Percentiles rank a stretch among this genome's conserved stretches.
Conservation (phyloP, 2,888 invertebrate genomes). For the Augochlorella aurata region DNA sequence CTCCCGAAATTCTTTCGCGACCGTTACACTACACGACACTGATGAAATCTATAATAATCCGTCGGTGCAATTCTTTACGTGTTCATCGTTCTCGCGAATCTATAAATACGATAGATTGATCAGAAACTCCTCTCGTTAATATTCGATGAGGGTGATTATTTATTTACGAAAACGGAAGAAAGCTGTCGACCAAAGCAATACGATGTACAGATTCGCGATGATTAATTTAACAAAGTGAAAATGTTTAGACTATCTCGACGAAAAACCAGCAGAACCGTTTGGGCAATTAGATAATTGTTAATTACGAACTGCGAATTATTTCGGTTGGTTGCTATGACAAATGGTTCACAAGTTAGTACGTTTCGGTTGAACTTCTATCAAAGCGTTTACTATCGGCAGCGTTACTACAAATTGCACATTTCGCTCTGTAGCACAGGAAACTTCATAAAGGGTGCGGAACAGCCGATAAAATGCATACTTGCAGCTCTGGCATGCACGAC, state of each 20-base stretch:
- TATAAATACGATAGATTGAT: no score
- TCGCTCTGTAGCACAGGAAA: constrained; percentile 36
- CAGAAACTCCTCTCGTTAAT: no score
- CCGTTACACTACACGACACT: neutral
- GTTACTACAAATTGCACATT: constrained; percentile 29
- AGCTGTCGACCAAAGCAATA: neutral
- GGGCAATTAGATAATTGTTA: neutral
- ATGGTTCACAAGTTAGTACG: neutral
- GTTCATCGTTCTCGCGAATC: neutral
- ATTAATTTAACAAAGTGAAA: neutral
- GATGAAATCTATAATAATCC: no score
- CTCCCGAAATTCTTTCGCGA: neutral
- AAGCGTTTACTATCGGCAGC: constrained; percentile 2
- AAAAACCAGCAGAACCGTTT: neutral
- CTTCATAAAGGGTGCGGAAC: constrained; percentile 65
- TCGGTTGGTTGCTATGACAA: neutral
- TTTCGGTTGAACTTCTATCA: constrained; percentile 1
- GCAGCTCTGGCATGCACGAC: constrained; percentile 65
- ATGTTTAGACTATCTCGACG: neutral
- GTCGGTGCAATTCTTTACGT: neutral
- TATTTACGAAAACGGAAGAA: neutral
- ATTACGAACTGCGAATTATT: neutral
- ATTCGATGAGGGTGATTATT: neutral
- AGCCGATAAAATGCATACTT: constrained; percentile 73
- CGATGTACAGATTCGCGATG: neutral